Base-by-base conservation (phyloP, 2,888 invertebrate genomes). In the Mythimna impura region DNA sequence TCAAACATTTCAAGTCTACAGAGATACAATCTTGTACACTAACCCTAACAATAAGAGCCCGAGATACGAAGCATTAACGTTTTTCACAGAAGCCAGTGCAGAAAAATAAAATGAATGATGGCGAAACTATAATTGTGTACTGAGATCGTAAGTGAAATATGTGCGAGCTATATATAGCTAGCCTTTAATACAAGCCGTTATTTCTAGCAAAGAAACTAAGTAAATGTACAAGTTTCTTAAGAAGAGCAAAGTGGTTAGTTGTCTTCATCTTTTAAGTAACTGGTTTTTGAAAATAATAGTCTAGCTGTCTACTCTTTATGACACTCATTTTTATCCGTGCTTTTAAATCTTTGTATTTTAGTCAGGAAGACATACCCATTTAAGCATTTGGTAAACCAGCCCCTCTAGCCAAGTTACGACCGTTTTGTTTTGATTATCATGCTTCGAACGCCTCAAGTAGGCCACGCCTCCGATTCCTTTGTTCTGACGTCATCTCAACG, bases 61-160 rank as follows among this genome's bases (percentile, higher is more conserved):
- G 68, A 80, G 79, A 76, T 70, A 73, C 43, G n/a, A n/a, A 62
- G 30, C 69, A 88, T 88, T 88, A 83, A 81, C 81, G 81, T 83
- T 80, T 84, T 88, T 89, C 89, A 85, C 34, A 88, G 89, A 89
- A 88, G 10, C 61, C 72, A 66, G 69, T 78, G 69, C 74, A 83
- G 85, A 77, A 79, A 86, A 81, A 85, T 84, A 72, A 82, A 81
- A 81, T 82, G 78, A 84, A 84, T 67, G 80, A 81, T 80, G 76
- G 79, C 67, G 81, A 87, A 88, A 88, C 81, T 81, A 71, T 80
- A 74, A 86, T 85, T 81, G 73, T 85, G 66, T 65, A 69, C 67
- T 3, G 73, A 85, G 77, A 78, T 75, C 61, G 75, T 65, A 77
- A 85, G 85, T 83, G 78, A 79, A 77, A 62, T 78, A 64, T 65